phyloP scores from a whole-genome alignment of 2,113 vertebrate species.

The Erpornis zantholeuca region DNA sequence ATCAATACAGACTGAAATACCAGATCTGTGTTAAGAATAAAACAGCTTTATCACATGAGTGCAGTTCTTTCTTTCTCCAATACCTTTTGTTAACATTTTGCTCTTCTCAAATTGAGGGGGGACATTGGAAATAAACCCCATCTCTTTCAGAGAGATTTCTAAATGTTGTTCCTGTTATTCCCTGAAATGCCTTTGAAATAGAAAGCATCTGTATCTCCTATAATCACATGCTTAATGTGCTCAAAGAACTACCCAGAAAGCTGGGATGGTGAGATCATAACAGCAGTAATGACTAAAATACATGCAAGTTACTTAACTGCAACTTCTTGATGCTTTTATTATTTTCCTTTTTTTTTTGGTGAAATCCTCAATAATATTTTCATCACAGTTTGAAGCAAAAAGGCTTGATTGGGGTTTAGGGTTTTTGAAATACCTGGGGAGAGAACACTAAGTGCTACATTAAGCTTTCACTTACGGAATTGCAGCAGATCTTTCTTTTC shows the following conservation, averaged over 20 bases:
- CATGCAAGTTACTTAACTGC: background rate
- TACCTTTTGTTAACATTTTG: background rate
- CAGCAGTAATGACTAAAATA: background rate
- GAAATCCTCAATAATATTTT: background rate
- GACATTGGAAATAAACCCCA: background rate
- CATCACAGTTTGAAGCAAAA: background rate
- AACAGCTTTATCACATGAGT: background rate
- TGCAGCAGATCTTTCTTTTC: background rate
- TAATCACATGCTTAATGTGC: background rate
- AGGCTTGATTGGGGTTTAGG: background rate
- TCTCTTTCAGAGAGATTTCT: background rate
- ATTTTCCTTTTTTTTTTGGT: background rate
- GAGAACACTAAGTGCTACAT: background rate
- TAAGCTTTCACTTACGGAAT: background rate
- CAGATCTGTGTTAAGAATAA: background rate
- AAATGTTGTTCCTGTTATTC: background rate
- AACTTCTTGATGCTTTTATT: background rate
- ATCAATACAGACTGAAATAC: background rate
- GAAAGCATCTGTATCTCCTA: background rate
- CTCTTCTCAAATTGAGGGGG: background rate
- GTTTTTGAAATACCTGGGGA: background rate
- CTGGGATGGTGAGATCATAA: background rate
- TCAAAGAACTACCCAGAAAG: background rate
- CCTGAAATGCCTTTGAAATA: background rate
- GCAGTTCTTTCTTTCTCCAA: background rate